Base-by-base conservation (phyloP, 2,888 invertebrate species). In the Drosophila mimica region DNA sequence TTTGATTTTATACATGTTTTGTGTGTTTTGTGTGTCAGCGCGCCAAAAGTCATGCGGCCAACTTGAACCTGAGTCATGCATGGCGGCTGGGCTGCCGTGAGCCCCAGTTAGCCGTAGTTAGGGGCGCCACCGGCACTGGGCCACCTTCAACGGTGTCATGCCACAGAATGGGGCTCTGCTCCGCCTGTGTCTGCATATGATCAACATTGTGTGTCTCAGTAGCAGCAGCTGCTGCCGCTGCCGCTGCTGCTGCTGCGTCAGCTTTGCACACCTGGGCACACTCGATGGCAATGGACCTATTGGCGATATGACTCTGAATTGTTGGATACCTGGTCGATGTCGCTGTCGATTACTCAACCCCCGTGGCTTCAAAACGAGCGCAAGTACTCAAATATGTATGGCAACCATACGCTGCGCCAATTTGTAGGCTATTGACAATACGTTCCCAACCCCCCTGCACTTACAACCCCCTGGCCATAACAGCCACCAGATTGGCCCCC, bases 21-120 rank as follows among this genome's bases (percentile, higher is more conserved):
- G 34, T 30, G 17, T 48, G n/a, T 51, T 72, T 83, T 87, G 85
- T 86, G 80, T 84, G 88, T 80, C 80, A 87, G 76, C 64, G 78
- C 68, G 74, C 68, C 74, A 74, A 77, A 78, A 81, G 79, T 80
- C 79, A 79, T 71, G 82, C 81, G 73, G 79, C 81, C 79, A 91
- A 89, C 89, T 89, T 89, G 89, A 89, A 91, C 89, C 89, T 89
- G 89, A 89, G 89, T 89, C 89, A 89, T 90, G 89, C 90, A 70
- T 53, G 59, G 49, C 72, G 46, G 54, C 66, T 53, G 31, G n/a
- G 58, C 31, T 62, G 60, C 33, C 51, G 73, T 56, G 54, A 30
- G 74, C 54, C 53, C 53, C 38, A 38, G 56, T 56, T 38, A 54
- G 36, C 28, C 11, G 54, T 38, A 60, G 65, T 54, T 40, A 60